Conservation (phyloP, 2,888 invertebrate species). For the Stictocephala bisonia region DNA sequence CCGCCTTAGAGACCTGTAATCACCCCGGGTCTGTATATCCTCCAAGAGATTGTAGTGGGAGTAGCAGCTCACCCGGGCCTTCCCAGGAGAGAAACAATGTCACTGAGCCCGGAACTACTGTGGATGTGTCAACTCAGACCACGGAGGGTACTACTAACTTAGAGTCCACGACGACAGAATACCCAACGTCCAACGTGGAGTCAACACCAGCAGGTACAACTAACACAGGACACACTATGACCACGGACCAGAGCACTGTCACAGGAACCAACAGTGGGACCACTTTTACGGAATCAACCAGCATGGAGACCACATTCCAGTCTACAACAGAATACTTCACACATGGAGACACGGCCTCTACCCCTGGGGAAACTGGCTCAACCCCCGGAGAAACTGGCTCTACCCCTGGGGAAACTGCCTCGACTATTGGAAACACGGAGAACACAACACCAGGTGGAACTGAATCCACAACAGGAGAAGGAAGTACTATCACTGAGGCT, state of each 20-base stretch:
- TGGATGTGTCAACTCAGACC: slow-evolving; percentile 29
- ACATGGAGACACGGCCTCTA: too few species aligned
- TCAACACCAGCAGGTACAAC: slow-evolving; percentile 49
- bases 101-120: slow-evolving; percentile 4
- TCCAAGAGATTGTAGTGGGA: slow-evolving; percentile 61
- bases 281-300: slow-evolving; percentile 32
- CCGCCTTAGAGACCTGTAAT: slow-evolving; percentile 74
- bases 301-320: slow-evolving; percentile 33
- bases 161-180: slow-evolving; percentile 17
- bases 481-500: background rate
- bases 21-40: slow-evolving; percentile 74
- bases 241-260: background rate
- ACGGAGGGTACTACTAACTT: slow-evolving; percentile 26
- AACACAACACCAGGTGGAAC: slow-evolving; percentile 45
- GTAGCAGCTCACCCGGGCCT: slow-evolving; percentile 30
- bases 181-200: slow-evolving; percentile 27
- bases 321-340: slow-evolving; percentile 24
- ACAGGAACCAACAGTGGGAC: slow-evolving; percentile 15
- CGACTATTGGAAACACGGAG: slow-evolving; percentile 45
- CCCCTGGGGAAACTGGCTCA: slow-evolving; percentile 4
- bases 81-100: slow-evolving; percentile 16
- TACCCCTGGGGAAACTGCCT: slow-evolving; percentile 13
- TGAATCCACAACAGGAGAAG: slow-evolving; percentile 21
- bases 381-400: too few species aligned
- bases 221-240: slow-evolving; percentile 33